phyloP scores from a whole-genome alignment of 1,140 invertebrate genomes.

The Oppia nitens region DNA sequence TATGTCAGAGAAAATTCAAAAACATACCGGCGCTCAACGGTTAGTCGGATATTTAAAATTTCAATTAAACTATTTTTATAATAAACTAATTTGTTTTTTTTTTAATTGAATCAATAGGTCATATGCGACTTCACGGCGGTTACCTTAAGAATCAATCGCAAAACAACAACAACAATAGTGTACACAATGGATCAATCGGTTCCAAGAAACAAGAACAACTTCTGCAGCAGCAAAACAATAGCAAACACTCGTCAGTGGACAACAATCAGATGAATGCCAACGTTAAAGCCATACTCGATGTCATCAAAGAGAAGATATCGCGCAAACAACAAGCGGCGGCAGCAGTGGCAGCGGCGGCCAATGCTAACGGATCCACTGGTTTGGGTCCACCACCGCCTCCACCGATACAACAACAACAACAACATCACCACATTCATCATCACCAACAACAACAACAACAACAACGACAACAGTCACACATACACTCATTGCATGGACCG shows the following conservation, averaged over 20 bases:
- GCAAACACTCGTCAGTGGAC: too few relatives aligned
- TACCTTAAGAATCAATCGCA: not conserved
- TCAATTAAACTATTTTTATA: too few relatives aligned
- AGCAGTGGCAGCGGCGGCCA: too few relatives aligned
- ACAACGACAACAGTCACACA: not conserved
- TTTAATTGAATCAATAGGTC: too few relatives aligned
- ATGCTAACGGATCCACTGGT: not conserved
- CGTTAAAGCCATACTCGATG: not conserved
- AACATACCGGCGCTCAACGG: conserved; percentile 91
- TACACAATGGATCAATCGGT: too few relatives aligned
- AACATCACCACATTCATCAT: not conserved
- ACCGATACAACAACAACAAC: not conserved
- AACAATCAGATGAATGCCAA: not conserved
- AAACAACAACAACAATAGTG: not conserved
- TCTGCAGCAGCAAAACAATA: too few relatives aligned
- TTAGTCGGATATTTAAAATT: too few relatives aligned
- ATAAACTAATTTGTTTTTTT: too few relatives aligned
- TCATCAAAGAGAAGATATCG: conserved; percentile 4
- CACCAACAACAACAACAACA: not conserved
- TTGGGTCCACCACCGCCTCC: not conserved
- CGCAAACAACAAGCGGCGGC: not conserved
- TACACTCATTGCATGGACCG: not conserved
- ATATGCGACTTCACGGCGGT: conserved; percentile 11
- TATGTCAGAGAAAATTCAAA: conserved; percentile 86
- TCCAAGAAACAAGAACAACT: not conserved